These are phyloP conservation scores for Trachelus iudaicus DNA, from an alignment of 2,888 invertebrate species.

Conservation along the genomic window DNA sequence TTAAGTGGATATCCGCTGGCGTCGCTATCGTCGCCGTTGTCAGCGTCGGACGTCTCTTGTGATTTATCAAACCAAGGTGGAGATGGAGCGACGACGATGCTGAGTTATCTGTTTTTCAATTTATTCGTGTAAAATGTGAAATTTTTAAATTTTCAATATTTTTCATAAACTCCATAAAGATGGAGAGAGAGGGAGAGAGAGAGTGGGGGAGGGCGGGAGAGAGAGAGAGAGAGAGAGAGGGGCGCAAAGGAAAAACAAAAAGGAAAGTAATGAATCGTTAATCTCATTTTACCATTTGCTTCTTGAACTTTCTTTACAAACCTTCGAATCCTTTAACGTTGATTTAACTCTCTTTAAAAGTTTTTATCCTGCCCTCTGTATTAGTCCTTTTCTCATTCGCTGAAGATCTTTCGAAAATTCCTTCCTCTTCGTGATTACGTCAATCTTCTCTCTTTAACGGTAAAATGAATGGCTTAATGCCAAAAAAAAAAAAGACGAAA, in stretches of 20 bases:
- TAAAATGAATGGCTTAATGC: not conserved
- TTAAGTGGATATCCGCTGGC: not conserved
- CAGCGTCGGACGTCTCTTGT: not conserved
- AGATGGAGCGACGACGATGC: not conserved
- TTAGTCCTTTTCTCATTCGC: conserved; percentile 7
- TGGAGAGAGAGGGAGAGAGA: not conserved
- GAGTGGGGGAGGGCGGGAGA: rapidly evolving
- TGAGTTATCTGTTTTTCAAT: not conserved
- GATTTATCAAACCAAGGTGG: not conserved
- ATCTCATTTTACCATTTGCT: not conserved
- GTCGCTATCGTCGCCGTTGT: not conserved
- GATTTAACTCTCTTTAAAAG: conserved; percentile 53
- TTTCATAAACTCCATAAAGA: not conserved
- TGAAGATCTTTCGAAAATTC: conserved; percentile 8
- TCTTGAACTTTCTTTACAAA: not conserved
- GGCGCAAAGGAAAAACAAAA: not conserved
- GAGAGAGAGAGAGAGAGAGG: rapidly evolving
- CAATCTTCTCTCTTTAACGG: not conserved
- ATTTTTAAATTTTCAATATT: not conserved
- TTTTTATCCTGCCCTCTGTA: conserved; percentile 52
- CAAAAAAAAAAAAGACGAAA: not conserved
- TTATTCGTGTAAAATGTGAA: not conserved
- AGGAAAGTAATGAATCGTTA: not conserved
- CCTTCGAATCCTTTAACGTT: conserved; percentile 36
- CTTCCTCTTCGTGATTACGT: not conserved